These are phyloP conservation scores for Neodiprion lecontei DNA, from an alignment of 1,140 invertebrate genomes.

Conservation along the genomic window DNA sequence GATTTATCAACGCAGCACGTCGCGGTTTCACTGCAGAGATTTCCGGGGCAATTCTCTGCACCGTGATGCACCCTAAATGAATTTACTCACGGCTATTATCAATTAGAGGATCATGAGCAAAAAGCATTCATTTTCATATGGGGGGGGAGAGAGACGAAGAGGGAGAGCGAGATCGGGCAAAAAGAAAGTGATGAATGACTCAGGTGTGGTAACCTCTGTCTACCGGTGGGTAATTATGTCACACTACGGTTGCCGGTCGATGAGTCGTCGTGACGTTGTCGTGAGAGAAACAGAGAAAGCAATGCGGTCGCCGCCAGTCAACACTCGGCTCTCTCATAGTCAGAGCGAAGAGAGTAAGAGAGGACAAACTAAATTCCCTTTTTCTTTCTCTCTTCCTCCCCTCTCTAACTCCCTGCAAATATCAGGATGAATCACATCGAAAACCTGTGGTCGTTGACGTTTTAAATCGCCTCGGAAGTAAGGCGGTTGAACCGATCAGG, in stretches of 20 bases:
- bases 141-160: no score
- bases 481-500: not conserved
- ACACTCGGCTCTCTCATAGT: not conserved
- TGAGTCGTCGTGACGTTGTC: not conserved
- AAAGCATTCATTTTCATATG: no score
- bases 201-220: slow-evolving; percentile 38
- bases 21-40: no score
- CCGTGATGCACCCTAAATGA: no score
- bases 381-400: not conserved
- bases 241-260: slow-evolving; percentile 30
- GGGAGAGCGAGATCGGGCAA: slow-evolving; percentile 28
- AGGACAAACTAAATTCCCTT: not conserved
- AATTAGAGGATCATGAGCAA: no score
- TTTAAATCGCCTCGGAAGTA: not conserved
- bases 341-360: not conserved
- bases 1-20: no score
- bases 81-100: no score
- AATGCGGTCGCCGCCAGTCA: not conserved
- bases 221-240: slow-evolving; percentile 47
- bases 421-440: slow-evolving; percentile 36
- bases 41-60: no score
- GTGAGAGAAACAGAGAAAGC: slow-evolving; percentile 21
- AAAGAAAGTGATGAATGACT: slow-evolving; percentile 40
- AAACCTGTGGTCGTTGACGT: not conserved
- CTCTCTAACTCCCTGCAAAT: slow-evolving; percentile 34